Evolutionary conservation across 1,140 invertebrate genomes (phyloP).

Genomic region (Magallana gigas): DNA sequence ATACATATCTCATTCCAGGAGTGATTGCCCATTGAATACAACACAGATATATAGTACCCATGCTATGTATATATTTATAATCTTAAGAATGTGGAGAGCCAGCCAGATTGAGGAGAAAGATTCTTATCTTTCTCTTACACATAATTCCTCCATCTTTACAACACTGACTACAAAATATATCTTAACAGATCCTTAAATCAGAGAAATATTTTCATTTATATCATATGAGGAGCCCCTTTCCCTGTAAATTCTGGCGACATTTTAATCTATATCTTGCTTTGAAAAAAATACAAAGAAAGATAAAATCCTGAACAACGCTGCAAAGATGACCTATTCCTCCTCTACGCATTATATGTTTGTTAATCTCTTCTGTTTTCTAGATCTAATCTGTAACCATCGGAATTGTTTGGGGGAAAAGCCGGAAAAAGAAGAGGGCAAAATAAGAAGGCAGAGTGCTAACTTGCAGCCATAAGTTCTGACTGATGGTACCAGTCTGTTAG

Average conservation of each 20-base stretch:
- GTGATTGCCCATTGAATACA: slow-evolving; percentile 12
- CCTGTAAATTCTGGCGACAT: too few relatives aligned
- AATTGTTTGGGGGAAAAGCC: neutral
- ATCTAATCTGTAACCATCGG: slow-evolving; percentile 5
- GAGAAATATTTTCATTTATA: neutral
- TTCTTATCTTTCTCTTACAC: neutral
- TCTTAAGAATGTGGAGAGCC: neutral
- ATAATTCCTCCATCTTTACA: neutral
- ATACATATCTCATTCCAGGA: neutral
- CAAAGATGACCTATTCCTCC: too few relatives aligned
- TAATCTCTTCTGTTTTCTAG: slow-evolving; percentile 26
- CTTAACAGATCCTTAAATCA: neutral
- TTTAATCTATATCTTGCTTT: too few relatives aligned
- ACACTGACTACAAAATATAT: slow-evolving; percentile 3
- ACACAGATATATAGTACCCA: neutral
- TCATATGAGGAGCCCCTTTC: neutral
- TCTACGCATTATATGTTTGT: neutral
- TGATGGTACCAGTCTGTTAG: slow-evolving; percentile 18
- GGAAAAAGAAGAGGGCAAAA: neutral
- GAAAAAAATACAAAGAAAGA: too few relatives aligned
- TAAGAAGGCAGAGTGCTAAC: neutral
- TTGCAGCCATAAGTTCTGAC: neutral
- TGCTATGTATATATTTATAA: neutral
- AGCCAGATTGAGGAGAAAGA: neutral
- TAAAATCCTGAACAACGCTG: too few relatives aligned